Conservation (phyloP, 2,888 invertebrate genomes). For the Frankliniella fusca region DNA sequence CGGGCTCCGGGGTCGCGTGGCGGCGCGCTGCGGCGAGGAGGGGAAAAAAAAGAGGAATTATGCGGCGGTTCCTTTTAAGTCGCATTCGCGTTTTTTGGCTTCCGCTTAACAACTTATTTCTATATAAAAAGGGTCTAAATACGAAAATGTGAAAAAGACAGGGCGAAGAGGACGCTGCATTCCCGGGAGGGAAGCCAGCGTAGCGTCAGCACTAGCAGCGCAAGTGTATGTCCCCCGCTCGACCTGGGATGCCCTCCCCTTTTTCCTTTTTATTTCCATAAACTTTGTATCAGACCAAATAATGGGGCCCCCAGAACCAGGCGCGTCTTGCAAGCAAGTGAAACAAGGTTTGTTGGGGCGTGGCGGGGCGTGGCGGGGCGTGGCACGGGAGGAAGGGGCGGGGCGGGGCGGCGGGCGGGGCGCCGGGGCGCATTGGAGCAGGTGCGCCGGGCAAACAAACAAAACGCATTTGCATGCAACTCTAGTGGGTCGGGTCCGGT, state of each 20-base stretch:
- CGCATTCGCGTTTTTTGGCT: too few species aligned
- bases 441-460: slow-evolving; percentile 14
- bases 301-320: neutral
- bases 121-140: too few species aligned
- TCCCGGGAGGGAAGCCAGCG: neutral
- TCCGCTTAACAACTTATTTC: too few species aligned
- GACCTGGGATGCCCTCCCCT: too few species aligned
- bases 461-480: slow-evolving; percentile 17
- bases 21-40: neutral
- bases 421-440: neutral
- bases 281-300: slow-evolving; percentile 25
- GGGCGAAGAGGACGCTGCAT: neutral
- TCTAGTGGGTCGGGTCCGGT: too few species aligned
- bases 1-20: neutral
- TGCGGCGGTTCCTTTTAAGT: too few species aligned
- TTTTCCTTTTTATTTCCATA: slow-evolving; percentile 7
- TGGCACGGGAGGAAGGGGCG: neutral
- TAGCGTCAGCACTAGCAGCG: neutral
- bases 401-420: neutral
- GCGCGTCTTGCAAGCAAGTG: slow-evolving; percentile 11
- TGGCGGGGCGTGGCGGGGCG: neutral
- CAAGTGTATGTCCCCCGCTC: neutral
- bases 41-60: too few species aligned
- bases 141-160: neutral
- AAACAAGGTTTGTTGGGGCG: slow-evolving; percentile 7